Percentiles rank a stretch among this genome's conserved stretches.
phyloP scores from a whole-genome alignment of 2,888 invertebrate species.

The Galerucella pusilla region DNA sequence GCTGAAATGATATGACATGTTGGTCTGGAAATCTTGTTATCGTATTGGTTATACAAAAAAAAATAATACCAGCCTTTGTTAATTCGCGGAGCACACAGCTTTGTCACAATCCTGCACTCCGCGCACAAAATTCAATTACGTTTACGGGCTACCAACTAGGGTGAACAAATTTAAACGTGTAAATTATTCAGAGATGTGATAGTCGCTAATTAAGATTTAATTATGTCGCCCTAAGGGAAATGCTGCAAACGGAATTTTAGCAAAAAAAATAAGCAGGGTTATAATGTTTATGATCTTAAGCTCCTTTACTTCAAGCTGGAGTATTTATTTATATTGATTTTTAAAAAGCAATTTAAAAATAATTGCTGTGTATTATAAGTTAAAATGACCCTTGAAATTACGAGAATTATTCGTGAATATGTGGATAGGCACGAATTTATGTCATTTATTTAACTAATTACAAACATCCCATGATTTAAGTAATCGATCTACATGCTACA shows the following conservation, averaged over 20 bases:
- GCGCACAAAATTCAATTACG: background rate
- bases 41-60: background rate
- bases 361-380: no score
- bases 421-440: no score
- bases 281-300: background rate
- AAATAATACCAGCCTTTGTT: background rate
- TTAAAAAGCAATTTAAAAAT: no score
- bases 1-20: background rate
- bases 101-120: background rate
- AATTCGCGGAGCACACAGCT: background rate
- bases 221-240: conserved; percentile 6
- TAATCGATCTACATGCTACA: background rate
- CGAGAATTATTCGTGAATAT: no score
- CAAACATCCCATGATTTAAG: background rate
- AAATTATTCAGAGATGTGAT: conserved; percentile 18
- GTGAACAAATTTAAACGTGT: conserved; percentile 1
- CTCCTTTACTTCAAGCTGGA: background rate
- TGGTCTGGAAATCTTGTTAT: background rate
- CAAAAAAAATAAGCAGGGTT: background rate
- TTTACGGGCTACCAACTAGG: background rate
- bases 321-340: background rate
- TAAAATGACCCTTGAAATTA: no score
- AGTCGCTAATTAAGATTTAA: conserved; percentile 13
- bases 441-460: background rate
- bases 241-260: background rate